Conservation (phyloP, 2,888 invertebrate genomes). For the Drosophila anomalata region DNA sequence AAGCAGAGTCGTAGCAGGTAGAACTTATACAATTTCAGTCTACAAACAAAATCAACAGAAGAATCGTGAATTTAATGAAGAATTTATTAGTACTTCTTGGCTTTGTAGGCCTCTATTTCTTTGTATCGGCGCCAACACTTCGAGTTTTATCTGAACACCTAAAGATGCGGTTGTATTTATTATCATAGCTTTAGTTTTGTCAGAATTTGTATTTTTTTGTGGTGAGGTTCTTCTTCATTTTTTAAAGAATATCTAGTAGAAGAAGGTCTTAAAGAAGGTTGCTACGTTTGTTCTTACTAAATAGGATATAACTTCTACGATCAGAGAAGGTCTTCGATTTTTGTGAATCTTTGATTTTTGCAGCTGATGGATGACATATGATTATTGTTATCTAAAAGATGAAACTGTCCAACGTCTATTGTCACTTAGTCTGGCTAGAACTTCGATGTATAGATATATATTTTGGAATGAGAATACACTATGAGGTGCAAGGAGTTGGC, state of each 20-base stretch:
- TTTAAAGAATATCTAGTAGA: neutral
- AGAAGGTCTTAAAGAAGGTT: neutral
- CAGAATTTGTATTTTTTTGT: neutral
- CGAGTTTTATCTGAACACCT: neutral
- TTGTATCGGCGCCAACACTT: neutral
- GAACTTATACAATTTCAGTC: slow-evolving; percentile 11
- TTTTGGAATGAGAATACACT: neutral
- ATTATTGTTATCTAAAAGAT: neutral
- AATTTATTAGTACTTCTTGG: neutral
- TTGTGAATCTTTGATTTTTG: neutral
- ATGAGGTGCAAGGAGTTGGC: neutral
- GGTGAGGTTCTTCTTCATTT: neutral
- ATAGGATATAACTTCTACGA: too few relatives aligned
- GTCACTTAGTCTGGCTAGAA: neutral
- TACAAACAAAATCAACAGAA: slow-evolving; percentile 11
- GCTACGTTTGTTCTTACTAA: too few relatives aligned
- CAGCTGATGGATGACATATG: neutral
- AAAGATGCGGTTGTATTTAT: neutral
- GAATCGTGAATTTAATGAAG: neutral
- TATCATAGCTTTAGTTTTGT: neutral
- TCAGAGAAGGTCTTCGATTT: neutral
- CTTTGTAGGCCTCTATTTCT: neutral
- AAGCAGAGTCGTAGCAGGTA: slow-evolving; percentile 30
- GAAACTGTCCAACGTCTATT: neutral
- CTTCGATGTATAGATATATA: neutral